A percentile compares a stretch with the other conserved stretches of the same genome.
Evolutionary conservation across 2,888 invertebrate genomes (phyloP).

Genomic region (Ephialtes manifestator): DNA sequence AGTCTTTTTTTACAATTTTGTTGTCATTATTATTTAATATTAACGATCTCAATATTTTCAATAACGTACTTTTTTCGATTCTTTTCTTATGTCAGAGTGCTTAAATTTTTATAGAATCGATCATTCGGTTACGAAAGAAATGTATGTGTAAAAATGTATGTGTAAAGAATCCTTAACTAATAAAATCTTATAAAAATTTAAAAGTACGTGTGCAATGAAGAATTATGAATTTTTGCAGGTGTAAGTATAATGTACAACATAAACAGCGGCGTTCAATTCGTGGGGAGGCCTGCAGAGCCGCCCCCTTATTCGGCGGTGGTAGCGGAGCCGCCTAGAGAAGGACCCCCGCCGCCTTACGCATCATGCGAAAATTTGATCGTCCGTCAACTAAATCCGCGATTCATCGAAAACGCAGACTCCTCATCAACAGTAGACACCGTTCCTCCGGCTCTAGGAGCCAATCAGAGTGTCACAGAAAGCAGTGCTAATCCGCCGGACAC

Average conservation of each 20-base stretch:
- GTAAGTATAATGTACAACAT: conserved; percentile 85
- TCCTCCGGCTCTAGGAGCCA: conserved; percentile 12
- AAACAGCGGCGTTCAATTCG: conserved; percentile 85
- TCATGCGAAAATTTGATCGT: conserved; percentile 76
- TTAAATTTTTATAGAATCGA: no score
- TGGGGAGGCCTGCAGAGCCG: conserved; percentile 84
- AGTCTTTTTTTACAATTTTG: no score
- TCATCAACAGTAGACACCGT: background rate
- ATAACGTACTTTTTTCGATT: no score
- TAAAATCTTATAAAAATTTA: background rate
- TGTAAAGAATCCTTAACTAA: background rate
- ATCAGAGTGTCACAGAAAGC: conserved; percentile 35
- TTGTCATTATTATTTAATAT: no score
- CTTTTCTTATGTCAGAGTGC: no score
- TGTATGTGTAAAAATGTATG: background rate
- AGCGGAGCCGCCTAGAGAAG: conserved; percentile 83
- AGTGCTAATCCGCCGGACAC: conserved; percentile 51
- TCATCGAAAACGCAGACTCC: conserved; percentile 41
- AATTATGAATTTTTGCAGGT: conserved; percentile 70
- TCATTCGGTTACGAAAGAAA: background rate
- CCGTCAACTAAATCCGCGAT: conserved; percentile 61
- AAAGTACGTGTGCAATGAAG: background rate
- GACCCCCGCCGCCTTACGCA: conserved; percentile 86
- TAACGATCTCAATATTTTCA: no score
- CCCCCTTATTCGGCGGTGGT: conserved; percentile 85